Base-by-base conservation (phyloP, 2,113 vertebrate genomes). In the Aphyosemion australe region DNA sequence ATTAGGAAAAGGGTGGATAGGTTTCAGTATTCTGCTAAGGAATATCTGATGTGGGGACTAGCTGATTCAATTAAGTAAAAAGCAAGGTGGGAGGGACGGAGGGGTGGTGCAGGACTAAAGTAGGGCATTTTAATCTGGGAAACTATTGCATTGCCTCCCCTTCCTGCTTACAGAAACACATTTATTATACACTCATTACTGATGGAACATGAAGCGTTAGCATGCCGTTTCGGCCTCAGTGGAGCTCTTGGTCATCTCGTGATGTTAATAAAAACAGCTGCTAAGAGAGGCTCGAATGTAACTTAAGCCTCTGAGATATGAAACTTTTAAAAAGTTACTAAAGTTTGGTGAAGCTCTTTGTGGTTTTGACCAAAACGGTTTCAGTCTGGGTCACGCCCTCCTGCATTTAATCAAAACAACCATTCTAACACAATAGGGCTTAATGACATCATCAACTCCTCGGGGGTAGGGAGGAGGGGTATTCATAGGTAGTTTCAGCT, bases 41-140 rank as follows among this genome's bases (percentile, higher is more conserved):
- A 89, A 90, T 88, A 92, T 91, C 89, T 91, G 89, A 92, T 92
- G 85, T 62, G 75, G 84, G 84, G 72, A 85, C 71, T 15, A 79
- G 76, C 83, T 81, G 82, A 92, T 92, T 91, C 88, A 90, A 92
- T 91, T 90, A 91, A 88, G 84, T 90, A 87, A 89, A 91, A 89
- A 90, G 88, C 84, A 74, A 78, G 82, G 80, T 74, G 69, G 87
- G 71, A 73, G 78, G 73, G 68, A 80, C 61, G 59, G 81, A 78
- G 80, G 37, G 0, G 57, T 37, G 61, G 37, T 64, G 67, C 69
- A 81, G 79, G 5, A 12, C 31, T 26, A 65, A 72, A 82, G 73
- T 69, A 71, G 60, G 55, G 52, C 53, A 47, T 79, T 80, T 83
- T 67, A 73, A 86, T 82, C 66, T 76, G 63, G 39, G 72, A 34